Base-by-base conservation (phyloP, 2,888 invertebrate genomes). In the Nesidiocoris tenuis region DNA sequence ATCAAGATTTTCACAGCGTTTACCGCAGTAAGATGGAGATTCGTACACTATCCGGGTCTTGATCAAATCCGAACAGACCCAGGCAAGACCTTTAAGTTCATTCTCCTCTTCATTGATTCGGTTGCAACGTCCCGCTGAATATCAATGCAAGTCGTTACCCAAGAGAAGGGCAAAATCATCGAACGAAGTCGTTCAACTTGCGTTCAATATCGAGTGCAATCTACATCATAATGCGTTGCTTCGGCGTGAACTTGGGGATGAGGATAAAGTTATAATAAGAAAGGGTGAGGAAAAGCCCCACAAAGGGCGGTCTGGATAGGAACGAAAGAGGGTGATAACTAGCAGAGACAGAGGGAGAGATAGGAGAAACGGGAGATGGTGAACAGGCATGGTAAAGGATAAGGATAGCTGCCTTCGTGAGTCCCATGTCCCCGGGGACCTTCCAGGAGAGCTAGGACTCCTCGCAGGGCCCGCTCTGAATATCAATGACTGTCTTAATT, bases 401-500 rank as follows among this genome's bases (percentile, higher is more conserved):
- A 39, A 12, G 39, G 12, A 12, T 39, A 12, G 12, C 39, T 39
- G 39, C 39, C 39, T 39, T 39, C 39, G 39, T 39, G 39, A 39
- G 18, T 2, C 63, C 59, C 17, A 23, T 23, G 57, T 56, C 72
- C 72, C 72, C 21, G 7, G 72, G 72, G 72, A 61, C 72, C 24
- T 61, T 21, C 59, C 54, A 21, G 61, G 24, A 39, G 12, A 39
- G n/a, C n/a, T n/a, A 39, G 39, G 39, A 39, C 39, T 22, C 72
- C 70, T 61, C 39, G 63, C 39, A 25, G 39, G 12, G 39, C 39
- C 39, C 39, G 39, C 72, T 61, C 63, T 72, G 72, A 72, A 72
- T 72, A 72, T 72, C 72, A 72, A 72, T 61, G 72, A 63, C 72
- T 72, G 72, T 72, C 61, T 72, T 72, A 72, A 72, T 72, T 72